Evolutionary conservation across 2,888 invertebrate species (phyloP).

Genomic region (Metacarcinus magister): DNA sequence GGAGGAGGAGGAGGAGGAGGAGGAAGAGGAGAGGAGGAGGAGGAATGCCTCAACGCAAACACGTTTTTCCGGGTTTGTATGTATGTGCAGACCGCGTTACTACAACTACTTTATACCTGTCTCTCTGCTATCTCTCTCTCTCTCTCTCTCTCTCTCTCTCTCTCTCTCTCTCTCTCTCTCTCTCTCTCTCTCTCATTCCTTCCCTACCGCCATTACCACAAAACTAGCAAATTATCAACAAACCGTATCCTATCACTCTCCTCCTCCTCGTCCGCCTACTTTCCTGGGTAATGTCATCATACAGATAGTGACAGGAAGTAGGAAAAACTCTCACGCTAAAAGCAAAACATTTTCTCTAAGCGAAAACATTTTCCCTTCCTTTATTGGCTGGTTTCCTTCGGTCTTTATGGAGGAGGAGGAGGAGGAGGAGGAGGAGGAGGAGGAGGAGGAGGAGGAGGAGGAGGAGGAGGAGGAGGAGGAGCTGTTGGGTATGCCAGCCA

Average conservation of each 20-base stretch:
- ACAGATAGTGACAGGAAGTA: neutral
- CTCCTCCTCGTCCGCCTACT: neutral
- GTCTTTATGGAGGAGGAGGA: neutral
- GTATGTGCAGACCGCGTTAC: neutral
- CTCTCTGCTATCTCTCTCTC: neutral
- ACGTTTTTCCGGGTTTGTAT: neutral
- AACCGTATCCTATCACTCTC: neutral
- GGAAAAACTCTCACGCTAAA: neutral
- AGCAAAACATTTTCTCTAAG: neutral
- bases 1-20: too few relatives aligned
- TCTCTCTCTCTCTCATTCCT: neutral
- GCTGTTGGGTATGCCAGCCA: neutral
- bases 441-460: neutral
- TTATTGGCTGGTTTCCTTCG: neutral
- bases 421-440: neutral
- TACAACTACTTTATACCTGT: neutral
- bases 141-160: conserved; percentile 47
- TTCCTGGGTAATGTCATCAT: neutral
- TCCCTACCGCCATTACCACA: neutral
- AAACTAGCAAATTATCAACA: neutral
- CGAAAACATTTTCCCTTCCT: too few relatives aligned
- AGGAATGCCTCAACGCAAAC: neutral
- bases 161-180: conserved; percentile 48
- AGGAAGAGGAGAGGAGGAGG: too few relatives aligned
- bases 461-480: conserved; percentile 7